phyloP scores from a whole-genome alignment of 2,888 invertebrate genomes.

The Atherix ibis region DNA sequence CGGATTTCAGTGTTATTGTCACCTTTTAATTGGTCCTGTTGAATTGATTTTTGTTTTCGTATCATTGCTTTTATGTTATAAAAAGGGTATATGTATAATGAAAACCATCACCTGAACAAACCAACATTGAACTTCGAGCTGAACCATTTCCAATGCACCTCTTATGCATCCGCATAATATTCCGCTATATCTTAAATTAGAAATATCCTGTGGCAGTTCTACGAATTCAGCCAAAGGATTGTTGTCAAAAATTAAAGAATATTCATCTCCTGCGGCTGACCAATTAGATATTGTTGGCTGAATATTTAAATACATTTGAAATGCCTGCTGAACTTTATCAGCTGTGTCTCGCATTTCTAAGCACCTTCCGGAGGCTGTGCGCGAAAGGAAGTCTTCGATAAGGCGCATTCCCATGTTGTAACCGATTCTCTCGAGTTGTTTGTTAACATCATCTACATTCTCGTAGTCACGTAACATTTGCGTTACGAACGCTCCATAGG shows the following conservation, averaged over 20 bases:
- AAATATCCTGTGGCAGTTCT: conserved; percentile 74
- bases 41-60: conserved; percentile 7
- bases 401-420: conserved; percentile 97
- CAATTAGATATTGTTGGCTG: conserved; percentile 88
- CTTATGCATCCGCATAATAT: conserved; percentile 81
- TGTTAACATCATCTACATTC: conserved; percentile 93
- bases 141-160: conserved; percentile 97
- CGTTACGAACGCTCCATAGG: conserved; percentile 94
- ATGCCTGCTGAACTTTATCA: conserved; percentile 76
- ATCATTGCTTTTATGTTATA: neutral
- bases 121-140: conserved; percentile 88
- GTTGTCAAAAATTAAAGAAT: conserved; percentile 84
- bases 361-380: conserved; percentile 78
- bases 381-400: conserved; percentile 93
- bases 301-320: conserved; percentile 72
- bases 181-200: conserved; percentile 78
- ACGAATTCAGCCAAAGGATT: conserved; percentile 97
- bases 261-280: conserved; percentile 90
- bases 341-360: conserved; percentile 94
- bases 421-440: conserved; percentile 87
- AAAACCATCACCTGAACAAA: conserved; percentile 70
- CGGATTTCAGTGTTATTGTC: conserved; percentile 86
- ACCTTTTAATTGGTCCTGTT: conserved; percentile 90
- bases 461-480: conserved; percentile 95
- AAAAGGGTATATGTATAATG: no score